These are phyloP conservation scores for Stichopus horrens DNA, from an alignment of 53 echinoderm and acorn worm species.

Conservation along the genomic window DNA sequence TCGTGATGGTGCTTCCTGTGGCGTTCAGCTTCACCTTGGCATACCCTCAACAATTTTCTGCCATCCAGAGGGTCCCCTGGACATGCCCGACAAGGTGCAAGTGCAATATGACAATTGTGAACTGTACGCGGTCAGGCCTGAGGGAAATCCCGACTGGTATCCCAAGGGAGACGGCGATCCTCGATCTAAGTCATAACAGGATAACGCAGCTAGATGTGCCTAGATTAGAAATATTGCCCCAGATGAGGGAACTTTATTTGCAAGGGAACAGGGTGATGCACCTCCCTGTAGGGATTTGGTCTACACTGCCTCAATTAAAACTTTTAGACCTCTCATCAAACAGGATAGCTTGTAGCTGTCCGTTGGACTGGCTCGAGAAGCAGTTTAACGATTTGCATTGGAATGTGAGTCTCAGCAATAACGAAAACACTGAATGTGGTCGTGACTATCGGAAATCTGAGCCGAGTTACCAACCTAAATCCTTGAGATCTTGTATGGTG, in stretches of 20 bases:
- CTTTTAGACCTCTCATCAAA: conserved; percentile 60
- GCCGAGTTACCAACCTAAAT: too few species aligned
- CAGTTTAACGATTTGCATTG: neutral
- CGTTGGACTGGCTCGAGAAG: conserved; percentile 37
- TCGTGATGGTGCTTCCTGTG: conserved; percentile 48
- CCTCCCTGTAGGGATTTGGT: conserved; percentile 32
- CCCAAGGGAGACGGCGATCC: conserved; percentile 32
- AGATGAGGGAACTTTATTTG: conserved; percentile 50
- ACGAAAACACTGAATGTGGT: conserved; percentile 4
- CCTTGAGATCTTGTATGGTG: neutral
- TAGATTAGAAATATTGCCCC: conserved; percentile 4
- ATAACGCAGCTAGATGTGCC: neutral
- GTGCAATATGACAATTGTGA: conserved; percentile 41
- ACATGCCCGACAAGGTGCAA: conserved; percentile 37
- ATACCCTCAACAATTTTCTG: neutral
- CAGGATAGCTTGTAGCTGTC: conserved; percentile 59
- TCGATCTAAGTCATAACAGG: conserved; percentile 41
- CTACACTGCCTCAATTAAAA: conserved; percentile 27
- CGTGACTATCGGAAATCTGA: neutral
- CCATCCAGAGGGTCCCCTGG: neutral
- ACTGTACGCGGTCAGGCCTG: conserved; percentile 40
- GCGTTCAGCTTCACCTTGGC: conserved; percentile 14
- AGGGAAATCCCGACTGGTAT: conserved; percentile 42
- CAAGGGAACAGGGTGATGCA: conserved; percentile 39
- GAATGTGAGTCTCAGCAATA: neutral